A percentile compares a stretch with the other conserved stretches of the same genome.
phyloP scores from a whole-genome alignment of 2,113 vertebrate species.

The Tyrannus savana region DNA sequence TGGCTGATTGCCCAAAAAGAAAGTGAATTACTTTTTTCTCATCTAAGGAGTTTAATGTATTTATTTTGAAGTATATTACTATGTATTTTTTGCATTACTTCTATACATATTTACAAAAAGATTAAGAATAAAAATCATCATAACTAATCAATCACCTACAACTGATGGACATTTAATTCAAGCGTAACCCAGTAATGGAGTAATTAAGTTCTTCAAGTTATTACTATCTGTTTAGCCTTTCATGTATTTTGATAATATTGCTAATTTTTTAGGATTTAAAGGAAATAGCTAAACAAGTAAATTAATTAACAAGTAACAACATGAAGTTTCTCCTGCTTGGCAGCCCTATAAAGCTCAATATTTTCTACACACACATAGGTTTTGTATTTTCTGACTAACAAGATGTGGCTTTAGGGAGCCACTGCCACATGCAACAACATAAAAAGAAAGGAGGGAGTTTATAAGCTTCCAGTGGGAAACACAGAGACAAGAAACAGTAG shows the following conservation, averaged over 20 bases:
- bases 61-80: slow-evolving; percentile 5
- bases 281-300: neutral
- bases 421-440: neutral
- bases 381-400: neutral
- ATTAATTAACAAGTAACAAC: neutral
- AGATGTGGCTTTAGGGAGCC: fast-evolving
- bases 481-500: neutral
- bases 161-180: neutral
- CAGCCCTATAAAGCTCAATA: neutral
- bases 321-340: neutral
- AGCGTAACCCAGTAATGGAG: neutral
- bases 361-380: neutral
- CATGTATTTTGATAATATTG: neutral
- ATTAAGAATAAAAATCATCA: slow-evolving; percentile 59
- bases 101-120: slow-evolving; percentile 39
- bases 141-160: slow-evolving; percentile 43
- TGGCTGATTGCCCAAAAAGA: neutral
- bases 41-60: neutral
- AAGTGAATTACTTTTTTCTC: neutral
- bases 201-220: neutral
- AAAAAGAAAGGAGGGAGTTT: neutral
- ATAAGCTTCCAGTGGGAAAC: neutral
- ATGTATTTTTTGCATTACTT: neutral
- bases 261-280: neutral
- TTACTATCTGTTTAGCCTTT: neutral